phyloP scores from a whole-genome alignment of 1,140 invertebrate genomes.

The Callitettix versicolor region DNA sequence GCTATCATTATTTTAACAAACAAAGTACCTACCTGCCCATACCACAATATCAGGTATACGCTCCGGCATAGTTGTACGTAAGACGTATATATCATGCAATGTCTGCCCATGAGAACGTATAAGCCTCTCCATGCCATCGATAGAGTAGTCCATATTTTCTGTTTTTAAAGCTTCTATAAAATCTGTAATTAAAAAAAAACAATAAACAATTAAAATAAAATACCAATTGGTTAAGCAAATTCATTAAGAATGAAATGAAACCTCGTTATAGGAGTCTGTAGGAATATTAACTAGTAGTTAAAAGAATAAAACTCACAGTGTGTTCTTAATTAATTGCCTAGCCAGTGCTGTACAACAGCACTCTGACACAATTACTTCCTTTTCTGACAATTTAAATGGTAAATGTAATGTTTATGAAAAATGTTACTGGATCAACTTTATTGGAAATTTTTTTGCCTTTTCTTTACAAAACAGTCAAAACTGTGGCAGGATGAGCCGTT shows the following conservation, averaged over 20 bases:
- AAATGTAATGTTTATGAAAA: too few species aligned
- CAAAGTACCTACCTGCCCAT: constrained; percentile 63
- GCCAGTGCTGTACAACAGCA: too few species aligned
- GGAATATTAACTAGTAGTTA: too few species aligned
- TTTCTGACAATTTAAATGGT: too few species aligned
- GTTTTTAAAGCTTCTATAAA: constrained; percentile 50
- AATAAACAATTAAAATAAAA: neutral
- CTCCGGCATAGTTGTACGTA: constrained; percentile 58
- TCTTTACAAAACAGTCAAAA: too few species aligned
- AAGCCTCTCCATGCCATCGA: constrained; percentile 71
- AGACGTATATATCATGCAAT: constrained; percentile 73
- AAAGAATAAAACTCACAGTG: too few species aligned
- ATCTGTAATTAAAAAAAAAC: constrained; percentile 32
- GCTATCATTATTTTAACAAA: too few species aligned
- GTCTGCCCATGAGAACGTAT: constrained; percentile 93
- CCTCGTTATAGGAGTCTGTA: neutral
- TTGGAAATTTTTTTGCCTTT: too few species aligned
- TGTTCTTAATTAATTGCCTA: too few species aligned
- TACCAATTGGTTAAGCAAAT: neutral
- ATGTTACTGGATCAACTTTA: too few species aligned
- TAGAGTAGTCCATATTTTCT: constrained; percentile 57
- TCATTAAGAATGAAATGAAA: neutral
- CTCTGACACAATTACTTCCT: too few species aligned
- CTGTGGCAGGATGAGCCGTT: too few species aligned
- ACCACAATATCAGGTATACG: constrained; percentile 88